phyloP scores from a whole-genome alignment of 1,140 invertebrate genomes.

The Drosophila teissieri region DNA sequence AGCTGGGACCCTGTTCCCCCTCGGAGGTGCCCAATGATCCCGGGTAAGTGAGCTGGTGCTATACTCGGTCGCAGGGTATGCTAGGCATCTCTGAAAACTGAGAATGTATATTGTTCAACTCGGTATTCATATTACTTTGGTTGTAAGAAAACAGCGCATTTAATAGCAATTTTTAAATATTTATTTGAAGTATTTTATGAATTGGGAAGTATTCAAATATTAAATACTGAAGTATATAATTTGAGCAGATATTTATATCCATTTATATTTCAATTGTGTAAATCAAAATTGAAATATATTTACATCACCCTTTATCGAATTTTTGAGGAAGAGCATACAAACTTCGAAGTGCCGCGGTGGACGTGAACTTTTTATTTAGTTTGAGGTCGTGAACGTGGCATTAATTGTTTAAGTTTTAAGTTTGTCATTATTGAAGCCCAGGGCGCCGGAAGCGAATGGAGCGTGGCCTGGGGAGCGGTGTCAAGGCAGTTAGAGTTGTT shows the following conservation, averaged over 20 bases:
- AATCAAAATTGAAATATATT: too few relatives aligned
- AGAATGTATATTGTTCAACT: too few relatives aligned
- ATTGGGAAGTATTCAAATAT: too few relatives aligned
- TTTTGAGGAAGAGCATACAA: conserved; percentile 3
- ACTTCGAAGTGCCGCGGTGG: conserved; percentile 12
- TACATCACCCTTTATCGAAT: too few relatives aligned
- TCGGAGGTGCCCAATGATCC: conserved; percentile 95
- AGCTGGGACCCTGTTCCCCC: conserved; percentile 88
- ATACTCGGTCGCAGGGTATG: not conserved
- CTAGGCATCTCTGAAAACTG: too few relatives aligned
- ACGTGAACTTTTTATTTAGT: conserved; percentile 19
- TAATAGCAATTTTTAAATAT: too few relatives aligned
- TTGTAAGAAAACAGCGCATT: too few relatives aligned
- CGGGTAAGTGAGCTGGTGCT: conserved; percentile 88
- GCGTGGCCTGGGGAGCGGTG: conserved; percentile 30
- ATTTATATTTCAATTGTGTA: too few relatives aligned
- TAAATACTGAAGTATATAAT: too few relatives aligned
- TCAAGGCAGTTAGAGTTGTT: conserved; percentile 57
- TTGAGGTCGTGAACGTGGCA: conserved; percentile 61
- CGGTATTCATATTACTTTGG: too few relatives aligned
- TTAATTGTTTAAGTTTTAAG: conserved; percentile 70
- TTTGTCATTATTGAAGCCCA: conserved; percentile 64
- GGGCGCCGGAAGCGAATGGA: conserved; percentile 5
- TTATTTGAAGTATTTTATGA: too few relatives aligned
- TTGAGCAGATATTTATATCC: too few relatives aligned